Evolutionary conservation across 2,888 invertebrate species (phyloP).

Genomic region (Vesta saturnalis): DNA sequence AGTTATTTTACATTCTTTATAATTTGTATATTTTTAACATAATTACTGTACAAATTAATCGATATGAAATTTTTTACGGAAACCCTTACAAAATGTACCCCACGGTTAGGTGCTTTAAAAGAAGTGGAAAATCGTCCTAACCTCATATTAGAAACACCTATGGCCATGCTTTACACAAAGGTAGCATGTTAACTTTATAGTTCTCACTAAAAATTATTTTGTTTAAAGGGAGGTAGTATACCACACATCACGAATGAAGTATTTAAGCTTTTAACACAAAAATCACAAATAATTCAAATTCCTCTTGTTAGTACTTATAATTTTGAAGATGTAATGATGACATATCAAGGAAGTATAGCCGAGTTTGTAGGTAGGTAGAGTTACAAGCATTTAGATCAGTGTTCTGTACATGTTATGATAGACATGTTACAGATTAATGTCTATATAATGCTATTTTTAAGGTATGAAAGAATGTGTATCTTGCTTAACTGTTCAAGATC

Average conservation of each 20-base stretch:
- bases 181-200: slow-evolving; percentile 66
- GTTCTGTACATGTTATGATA: no score
- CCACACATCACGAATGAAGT: slow-evolving; percentile 85
- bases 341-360: slow-evolving; percentile 72
- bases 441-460: no score
- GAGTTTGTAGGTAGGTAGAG: slow-evolving; percentile 69
- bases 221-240: slow-evolving; percentile 79
- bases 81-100: slow-evolving; percentile 67
- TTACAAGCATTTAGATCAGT: no score
- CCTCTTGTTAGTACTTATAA: slow-evolving; percentile 74
- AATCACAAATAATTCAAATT: slow-evolving; percentile 74
- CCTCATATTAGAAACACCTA: slow-evolving; percentile 75
- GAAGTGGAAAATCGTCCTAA: slow-evolving; percentile 68
- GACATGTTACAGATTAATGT: no score
- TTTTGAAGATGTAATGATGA: slow-evolving; percentile 71
- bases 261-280: slow-evolving; percentile 70
- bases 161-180: slow-evolving; percentile 79
- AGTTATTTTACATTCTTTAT: no score
- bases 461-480: slow-evolving; percentile 67
- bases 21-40: neutral
- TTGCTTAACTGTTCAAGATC: slow-evolving; percentile 73
- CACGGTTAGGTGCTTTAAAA: slow-evolving; percentile 73
- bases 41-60: slow-evolving; percentile 42
- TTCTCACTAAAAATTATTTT: neutral
- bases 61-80: slow-evolving; percentile 80